Evolutionary conservation across 2,113 vertebrate genomes (phyloP).

Genomic region (Centropus bengalensis): DNA sequence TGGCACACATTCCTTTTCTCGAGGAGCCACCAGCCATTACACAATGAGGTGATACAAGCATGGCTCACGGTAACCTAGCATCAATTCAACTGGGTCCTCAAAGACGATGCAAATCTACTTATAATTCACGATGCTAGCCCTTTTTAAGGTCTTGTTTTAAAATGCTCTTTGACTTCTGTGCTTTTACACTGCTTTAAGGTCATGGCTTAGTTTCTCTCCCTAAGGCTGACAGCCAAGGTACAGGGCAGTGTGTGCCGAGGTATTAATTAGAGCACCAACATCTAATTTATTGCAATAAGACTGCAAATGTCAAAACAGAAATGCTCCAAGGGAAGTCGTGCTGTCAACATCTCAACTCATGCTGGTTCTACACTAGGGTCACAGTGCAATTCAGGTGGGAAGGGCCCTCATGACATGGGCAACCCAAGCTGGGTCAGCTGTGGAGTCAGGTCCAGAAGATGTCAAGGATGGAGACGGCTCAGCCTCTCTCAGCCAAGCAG

Average conservation of each 20-base stretch:
- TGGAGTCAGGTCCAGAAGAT: neutral
- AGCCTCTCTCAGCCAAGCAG: neutral
- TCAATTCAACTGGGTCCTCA: neutral
- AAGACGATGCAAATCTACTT: neutral
- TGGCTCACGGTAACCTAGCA: rapidly evolving
- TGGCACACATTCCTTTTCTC: neutral
- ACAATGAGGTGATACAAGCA: rapidly evolving
- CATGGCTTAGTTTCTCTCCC: neutral
- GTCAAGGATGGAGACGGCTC: neutral
- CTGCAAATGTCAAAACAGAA: neutral
- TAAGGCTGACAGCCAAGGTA: neutral
- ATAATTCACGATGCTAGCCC: neutral
- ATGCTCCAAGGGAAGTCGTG: neutral
- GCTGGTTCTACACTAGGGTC: neutral
- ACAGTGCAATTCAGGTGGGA: neutral
- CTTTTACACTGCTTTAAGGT: neutral
- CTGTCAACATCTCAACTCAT: neutral
- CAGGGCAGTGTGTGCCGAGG: rapidly evolving
- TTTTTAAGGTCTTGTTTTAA: neutral
- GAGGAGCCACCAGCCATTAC: neutral
- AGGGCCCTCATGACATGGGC: neutral
- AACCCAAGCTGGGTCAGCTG: neutral
- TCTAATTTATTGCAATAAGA: neutral
- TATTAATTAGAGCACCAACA: neutral
- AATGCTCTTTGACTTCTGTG: neutral